Evolutionary conservation across 2,113 vertebrate genomes (phyloP).

Genomic region (Psephotus haematonotus): DNA sequence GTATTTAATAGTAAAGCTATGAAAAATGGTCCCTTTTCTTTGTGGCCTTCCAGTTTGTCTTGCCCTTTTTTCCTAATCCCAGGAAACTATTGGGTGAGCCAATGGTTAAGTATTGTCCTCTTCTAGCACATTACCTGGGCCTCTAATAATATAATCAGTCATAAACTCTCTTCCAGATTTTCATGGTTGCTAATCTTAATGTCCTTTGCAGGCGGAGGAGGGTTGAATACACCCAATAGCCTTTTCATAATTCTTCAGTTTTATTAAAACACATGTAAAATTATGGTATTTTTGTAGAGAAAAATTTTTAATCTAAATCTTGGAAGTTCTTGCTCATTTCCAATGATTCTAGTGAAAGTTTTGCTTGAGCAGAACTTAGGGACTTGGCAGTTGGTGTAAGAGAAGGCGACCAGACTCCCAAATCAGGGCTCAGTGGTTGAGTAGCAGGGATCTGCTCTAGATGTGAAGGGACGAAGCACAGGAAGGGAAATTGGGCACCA

Average conservation of each 20-base stretch:
- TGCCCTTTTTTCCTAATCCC: not conserved
- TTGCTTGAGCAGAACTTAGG: not conserved
- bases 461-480: not conserved
- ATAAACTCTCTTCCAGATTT: not conserved
- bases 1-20: slow-evolving; percentile 2
- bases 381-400: not conserved
- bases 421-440: not conserved
- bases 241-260: not conserved
- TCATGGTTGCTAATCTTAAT: not conserved
- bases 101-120: not conserved
- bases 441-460: not conserved
- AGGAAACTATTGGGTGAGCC: not conserved
- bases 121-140: not conserved
- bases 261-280: not conserved
- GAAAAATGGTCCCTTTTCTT: not conserved
- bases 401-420: not conserved
- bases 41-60: not conserved
- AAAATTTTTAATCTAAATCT: not conserved
- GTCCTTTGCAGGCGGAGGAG: not conserved
- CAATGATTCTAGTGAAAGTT: not conserved
- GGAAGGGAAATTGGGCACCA: not conserved
- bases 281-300: not conserved
- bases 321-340: not conserved
- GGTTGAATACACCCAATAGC: not conserved
- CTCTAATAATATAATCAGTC: not conserved